Evolutionary conservation across 2,888 invertebrate genomes (phyloP).

Genomic region (Phalera bucephala): DNA sequence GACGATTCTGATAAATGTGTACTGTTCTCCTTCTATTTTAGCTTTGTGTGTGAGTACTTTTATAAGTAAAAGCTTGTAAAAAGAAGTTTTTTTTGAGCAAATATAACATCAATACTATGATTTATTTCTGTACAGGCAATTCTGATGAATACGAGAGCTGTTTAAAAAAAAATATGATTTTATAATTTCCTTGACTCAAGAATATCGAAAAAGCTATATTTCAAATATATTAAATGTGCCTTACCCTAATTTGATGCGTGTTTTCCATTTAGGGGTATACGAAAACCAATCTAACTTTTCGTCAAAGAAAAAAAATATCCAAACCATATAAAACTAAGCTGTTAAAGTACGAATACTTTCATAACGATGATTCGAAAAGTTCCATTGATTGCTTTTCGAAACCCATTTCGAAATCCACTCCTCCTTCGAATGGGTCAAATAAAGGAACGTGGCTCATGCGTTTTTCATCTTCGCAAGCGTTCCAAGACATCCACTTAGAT

Average conservation of each 20-base stretch:
- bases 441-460: conserved; percentile 51
- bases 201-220: too few species aligned
- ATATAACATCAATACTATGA: too few species aligned
- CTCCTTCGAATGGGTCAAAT: conserved; percentile 47
- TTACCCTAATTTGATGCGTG: too few species aligned
- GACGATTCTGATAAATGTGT: background rate
- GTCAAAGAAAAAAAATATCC: conserved; percentile 5
- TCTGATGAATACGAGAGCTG: too few species aligned
- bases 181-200: too few species aligned
- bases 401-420: conserved; percentile 44
- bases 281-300: conserved; percentile 11
- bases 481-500: conserved; percentile 27
- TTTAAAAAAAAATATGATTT: too few species aligned
- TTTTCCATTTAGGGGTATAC: background rate
- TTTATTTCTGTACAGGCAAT: too few species aligned
- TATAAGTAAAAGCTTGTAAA: too few species aligned
- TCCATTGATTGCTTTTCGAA: conserved; percentile 27
- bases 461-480: conserved; percentile 49
- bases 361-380: conserved; percentile 29
- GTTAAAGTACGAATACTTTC: conserved; percentile 22
- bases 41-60: too few species aligned
- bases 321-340: conserved; percentile 19
- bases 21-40: too few species aligned
- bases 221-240: too few species aligned
- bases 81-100: too few species aligned